Conservation (phyloP, 2,888 invertebrate species). For the Cheilosia variabilis region DNA sequence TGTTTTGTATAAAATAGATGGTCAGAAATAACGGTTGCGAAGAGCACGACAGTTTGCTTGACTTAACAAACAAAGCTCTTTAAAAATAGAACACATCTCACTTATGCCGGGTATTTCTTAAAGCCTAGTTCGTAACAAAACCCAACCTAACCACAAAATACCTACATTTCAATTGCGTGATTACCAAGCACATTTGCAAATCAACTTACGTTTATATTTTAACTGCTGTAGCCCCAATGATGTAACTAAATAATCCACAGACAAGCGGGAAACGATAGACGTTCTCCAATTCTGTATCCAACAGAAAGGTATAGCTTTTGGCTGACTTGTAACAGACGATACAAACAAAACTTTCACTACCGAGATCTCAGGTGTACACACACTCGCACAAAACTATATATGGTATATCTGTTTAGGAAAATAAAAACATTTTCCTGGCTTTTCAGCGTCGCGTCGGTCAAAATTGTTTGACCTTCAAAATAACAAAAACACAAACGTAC, state of each 20-base stretch:
- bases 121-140: no score
- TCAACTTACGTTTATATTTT: constrained; percentile 28
- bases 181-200: neutral
- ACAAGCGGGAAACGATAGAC: neutral
- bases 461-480: constrained; percentile 63
- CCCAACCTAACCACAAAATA: neutral
- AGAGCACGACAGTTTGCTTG: neutral
- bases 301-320: neutral
- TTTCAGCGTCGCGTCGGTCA: constrained; percentile 34
- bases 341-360: constrained; percentile 58
- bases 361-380: neutral
- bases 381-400: neutral
- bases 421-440: constrained; percentile 42
- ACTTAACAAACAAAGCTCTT: neutral
- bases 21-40: no score
- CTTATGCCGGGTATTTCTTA: neutral
- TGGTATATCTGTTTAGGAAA: constrained; percentile 29
- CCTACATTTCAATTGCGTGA: neutral
- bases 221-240: constrained; percentile 50
- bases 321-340: neutral
- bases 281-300: constrained; percentile 9
- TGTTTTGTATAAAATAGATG: neutral
- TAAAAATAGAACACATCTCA: no score
- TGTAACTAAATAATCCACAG: constrained; percentile 41
- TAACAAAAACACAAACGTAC: constrained; percentile 25